These are phyloP conservation scores for Pelecanus crispus DNA, from an alignment of 2,113 vertebrate species.

Conservation along the genomic window DNA sequence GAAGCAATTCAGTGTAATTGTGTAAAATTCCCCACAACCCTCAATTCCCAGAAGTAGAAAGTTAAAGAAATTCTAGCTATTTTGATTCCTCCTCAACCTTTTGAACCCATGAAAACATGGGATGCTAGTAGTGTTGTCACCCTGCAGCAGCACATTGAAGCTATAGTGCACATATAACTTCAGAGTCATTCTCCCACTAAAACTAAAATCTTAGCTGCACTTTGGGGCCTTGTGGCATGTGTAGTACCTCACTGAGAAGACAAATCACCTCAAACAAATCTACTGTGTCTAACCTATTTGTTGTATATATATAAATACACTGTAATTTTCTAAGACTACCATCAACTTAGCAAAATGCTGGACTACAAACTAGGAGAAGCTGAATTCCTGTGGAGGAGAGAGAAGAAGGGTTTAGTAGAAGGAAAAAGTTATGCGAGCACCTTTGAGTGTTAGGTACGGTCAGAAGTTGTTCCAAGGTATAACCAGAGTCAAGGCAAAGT, in stretches of 20 bases:
- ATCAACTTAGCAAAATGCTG: neutral
- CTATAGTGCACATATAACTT: neutral
- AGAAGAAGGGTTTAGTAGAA: neutral
- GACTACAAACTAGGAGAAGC: neutral
- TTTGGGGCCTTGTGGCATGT: fast-evolving
- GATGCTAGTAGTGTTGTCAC: neutral
- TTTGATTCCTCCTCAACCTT: neutral
- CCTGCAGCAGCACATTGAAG: neutral
- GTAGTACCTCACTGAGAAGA: neutral
- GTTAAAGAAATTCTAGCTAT: neutral
- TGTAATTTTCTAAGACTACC: neutral
- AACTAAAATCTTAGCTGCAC: neutral
- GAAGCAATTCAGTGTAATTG: neutral
- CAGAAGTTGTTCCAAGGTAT: neutral
- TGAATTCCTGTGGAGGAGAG: neutral
- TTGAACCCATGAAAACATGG: neutral
- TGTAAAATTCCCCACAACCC: neutral
- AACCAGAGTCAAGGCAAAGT: neutral
- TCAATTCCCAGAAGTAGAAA: neutral
- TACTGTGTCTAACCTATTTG: neutral
- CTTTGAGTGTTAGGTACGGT: neutral
- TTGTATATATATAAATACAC: neutral
- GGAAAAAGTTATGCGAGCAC: neutral
- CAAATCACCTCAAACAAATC: neutral
- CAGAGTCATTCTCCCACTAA: neutral